These are phyloP conservation scores for Archegozetes longisetosus DNA, from an alignment of 1,140 invertebrate species.

Conservation along the genomic window DNA sequence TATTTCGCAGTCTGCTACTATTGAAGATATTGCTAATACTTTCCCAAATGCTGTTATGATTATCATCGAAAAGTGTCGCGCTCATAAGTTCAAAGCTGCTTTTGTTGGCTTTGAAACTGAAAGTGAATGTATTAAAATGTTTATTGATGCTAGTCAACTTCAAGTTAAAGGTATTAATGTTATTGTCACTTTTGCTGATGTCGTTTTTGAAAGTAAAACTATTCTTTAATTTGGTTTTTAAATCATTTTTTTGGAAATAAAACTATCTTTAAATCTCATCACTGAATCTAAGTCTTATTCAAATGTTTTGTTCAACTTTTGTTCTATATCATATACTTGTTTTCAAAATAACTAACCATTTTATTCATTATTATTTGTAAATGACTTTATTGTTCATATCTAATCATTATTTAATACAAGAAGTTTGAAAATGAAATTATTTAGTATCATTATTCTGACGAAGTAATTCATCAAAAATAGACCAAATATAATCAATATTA, in stretches of 20 bases:
- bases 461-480: constrained; percentile 1
- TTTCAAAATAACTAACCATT: too few relatives aligned
- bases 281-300: too few relatives aligned
- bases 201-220: background rate
- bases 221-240: too few relatives aligned
- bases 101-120: background rate
- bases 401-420: too few relatives aligned
- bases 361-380: too few relatives aligned
- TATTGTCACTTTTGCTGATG: background rate
- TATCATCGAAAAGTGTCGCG: background rate
- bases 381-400: too few relatives aligned
- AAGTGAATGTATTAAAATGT: background rate
- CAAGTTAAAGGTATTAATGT: background rate
- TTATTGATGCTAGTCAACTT: background rate
- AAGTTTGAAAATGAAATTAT: too few relatives aligned
- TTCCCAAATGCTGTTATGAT: background rate
- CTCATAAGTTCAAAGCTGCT: background rate
- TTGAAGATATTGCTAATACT: background rate
- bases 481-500: background rate
- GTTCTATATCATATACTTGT: too few relatives aligned
- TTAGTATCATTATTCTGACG: background rate
- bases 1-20: background rate
- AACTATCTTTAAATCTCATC: too few relatives aligned
- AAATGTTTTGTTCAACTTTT: too few relatives aligned
- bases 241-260: too few relatives aligned